These are phyloP conservation scores for Aphelenchoides bicaudatus DNA, from an alignment of 2,888 invertebrate species.

Conservation along the genomic window DNA sequence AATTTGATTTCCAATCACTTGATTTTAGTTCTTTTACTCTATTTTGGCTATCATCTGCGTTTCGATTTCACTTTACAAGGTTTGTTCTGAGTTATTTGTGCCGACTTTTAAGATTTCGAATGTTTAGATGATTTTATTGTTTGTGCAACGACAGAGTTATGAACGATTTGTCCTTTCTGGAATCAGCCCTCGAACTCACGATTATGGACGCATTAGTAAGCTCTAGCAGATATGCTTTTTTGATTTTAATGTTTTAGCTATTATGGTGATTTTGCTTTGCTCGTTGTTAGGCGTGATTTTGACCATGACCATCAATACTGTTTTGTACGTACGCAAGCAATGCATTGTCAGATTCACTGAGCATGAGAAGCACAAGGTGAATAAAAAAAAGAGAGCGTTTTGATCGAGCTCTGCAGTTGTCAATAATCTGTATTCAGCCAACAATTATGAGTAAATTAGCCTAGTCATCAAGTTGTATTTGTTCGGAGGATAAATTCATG, in stretches of 20 bases:
- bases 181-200: constrained; percentile 5
- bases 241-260: constrained; percentile 2
- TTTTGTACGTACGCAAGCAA: constrained; percentile 8
- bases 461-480: no score
- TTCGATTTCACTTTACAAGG: not conserved
- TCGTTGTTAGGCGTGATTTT: constrained; percentile 3
- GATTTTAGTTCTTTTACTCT: not conserved
- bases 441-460: no score
- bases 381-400: no score
- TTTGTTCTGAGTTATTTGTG: constrained; percentile 8
- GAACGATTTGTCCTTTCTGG: not conserved
- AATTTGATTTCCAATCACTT: not conserved
- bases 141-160: constrained; percentile 6
- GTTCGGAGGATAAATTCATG: no score
- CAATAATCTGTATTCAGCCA: no score
- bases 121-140: constrained; percentile 15
- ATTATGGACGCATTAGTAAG: constrained; percentile 10
- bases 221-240: not conserved
- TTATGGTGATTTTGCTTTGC: not conserved
- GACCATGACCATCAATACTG: not conserved
- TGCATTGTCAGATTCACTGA: constrained; percentile 7
- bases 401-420: no score
- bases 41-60: constrained; percentile 2
- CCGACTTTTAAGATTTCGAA: not conserved
- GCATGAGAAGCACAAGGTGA: constrained; percentile 12